Conservation (phyloP, 2,888 invertebrate genomes). For the Coenonympha glycerion region DNA sequence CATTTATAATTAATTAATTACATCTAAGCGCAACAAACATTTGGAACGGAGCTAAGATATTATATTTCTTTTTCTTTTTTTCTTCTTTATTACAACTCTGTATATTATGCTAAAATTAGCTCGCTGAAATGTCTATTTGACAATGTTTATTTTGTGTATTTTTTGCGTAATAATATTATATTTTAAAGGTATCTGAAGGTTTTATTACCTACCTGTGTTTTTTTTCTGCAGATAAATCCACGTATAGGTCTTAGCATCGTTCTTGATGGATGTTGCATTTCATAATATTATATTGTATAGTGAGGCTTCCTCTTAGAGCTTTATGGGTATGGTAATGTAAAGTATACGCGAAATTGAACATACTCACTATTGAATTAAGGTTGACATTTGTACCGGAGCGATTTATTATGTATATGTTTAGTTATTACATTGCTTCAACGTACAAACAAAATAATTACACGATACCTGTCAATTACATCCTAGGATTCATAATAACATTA, state of each 20-base stretch:
- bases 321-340: constrained; percentile 67
- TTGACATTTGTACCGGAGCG: constrained; percentile 44
- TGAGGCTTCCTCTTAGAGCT: constrained; percentile 74
- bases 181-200: no score
- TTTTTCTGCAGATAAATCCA: not conserved
- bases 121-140: no score
- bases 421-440: not conserved
- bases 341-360: constrained; percentile 71
- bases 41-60: not conserved
- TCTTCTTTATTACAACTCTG: no score
- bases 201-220: no score
- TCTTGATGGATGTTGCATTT: constrained; percentile 26
- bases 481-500: not conserved
- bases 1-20: constrained; percentile 36
- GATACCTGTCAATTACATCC: not conserved
- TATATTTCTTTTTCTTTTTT: no score
- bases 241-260: not conserved
- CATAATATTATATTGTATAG: constrained; percentile 58
- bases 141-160: no score
- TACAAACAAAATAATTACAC: not conserved
- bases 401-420: not conserved
- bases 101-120: no score
- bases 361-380: constrained; percentile 63
- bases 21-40: not conserved
- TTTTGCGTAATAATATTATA: no score